Evolutionary conservation across 2,888 invertebrate species (phyloP), one percentile per base, ranked within the genome.

Genomic region (Amphiduros pacificus): DNA sequence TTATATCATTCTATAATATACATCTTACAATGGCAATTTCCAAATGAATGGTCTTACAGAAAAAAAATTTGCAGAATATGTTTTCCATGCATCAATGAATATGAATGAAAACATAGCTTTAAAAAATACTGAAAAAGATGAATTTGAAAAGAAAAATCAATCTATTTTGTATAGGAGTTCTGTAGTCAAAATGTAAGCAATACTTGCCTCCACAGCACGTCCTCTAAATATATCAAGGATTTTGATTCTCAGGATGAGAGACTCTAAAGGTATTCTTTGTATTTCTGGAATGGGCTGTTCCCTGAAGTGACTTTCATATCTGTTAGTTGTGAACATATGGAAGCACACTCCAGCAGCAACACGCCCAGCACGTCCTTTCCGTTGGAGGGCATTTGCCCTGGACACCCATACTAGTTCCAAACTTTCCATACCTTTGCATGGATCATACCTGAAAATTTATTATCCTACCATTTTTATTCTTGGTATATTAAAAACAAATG

Each of bases 311-410:
- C 81, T 77, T 48, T 83, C 77, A 65, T 89, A 89, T 14, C 93
- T 87, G 48, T 86, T 88, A 73, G 87, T 86, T 5, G 90, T 88
- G 75, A 89, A 89, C 24, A 96, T 80, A 80, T 94, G 93, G 79
- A 90, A 96, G 77, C 94, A 95, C 61, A 90, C 84, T 1, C 96
- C 96, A 0, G 91, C 87, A 77, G 90, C 89, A 1, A 94, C 93
- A 61, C 94, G 86, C 11, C 96, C 96, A n/a, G 94, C 93, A 61
- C 95, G 86, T 0, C 95, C 96, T 28, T 87, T 88, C 74, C 96
- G 86, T 81, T 96, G 96, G 60, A 87, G 86, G 0, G 93, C 88
- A 84, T 95, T 95, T 0, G 95, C 94, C 70, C 88, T 81, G 1
- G 92, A 88, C 0, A 92, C 89, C 91, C 92, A 93, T 73, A 90